Evolutionary conservation across 2,113 vertebrate species (phyloP).

Genomic region (Vireo altiloquus): DNA sequence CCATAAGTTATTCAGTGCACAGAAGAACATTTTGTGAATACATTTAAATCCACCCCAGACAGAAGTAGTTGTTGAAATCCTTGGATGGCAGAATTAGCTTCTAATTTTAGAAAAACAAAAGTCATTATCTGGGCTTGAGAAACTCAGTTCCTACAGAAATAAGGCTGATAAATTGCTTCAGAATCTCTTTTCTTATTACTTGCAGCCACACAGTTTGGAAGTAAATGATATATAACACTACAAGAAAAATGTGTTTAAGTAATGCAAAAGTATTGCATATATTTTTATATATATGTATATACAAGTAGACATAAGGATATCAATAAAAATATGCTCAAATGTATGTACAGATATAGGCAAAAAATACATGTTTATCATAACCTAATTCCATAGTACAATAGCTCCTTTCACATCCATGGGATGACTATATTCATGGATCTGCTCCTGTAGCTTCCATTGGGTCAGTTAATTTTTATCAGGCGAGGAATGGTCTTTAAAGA

Average conservation of each 20-base stretch:
- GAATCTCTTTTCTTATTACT: not conserved
- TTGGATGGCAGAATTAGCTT: not conserved
- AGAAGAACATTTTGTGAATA: not conserved
- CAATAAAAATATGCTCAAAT: not conserved
- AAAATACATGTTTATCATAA: not conserved
- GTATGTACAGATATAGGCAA: not conserved
- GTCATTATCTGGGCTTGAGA: not conserved
- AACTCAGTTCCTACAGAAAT: not conserved
- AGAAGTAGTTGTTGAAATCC: not conserved
- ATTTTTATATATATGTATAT: not conserved
- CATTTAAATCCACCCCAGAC: not conserved
- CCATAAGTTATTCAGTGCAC: not conserved
- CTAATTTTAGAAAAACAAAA: conserved; percentile 37
- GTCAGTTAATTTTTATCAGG: not conserved
- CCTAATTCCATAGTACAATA: not conserved
- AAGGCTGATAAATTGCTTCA: not conserved
- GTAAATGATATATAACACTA: not conserved
- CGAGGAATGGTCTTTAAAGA: not conserved
- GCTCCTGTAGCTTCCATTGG: not conserved
- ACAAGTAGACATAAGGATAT: not conserved
- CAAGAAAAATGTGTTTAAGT: not conserved
- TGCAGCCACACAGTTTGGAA: not conserved
- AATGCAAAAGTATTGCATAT: not conserved
- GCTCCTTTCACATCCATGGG: not conserved
- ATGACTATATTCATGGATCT: not conserved